Base-by-base conservation (phyloP, 2,888 invertebrate species). In the Proisotoma minuta region DNA sequence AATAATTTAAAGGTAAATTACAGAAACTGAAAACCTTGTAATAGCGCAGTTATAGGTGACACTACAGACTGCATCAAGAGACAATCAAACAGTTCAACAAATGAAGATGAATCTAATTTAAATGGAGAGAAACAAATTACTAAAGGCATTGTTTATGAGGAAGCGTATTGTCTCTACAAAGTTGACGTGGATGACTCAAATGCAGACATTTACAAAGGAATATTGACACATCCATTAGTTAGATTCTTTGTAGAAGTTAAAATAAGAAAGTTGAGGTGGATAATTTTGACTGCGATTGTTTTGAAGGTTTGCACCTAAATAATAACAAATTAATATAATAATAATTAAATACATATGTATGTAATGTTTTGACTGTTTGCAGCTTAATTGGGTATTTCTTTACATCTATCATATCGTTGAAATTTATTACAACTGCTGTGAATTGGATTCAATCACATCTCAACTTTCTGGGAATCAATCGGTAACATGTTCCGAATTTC, bases 341-440 rank as follows among this genome's bases (percentile, higher is more conserved):
- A 8, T 34, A 3, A 28, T 22, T 29, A 1, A 22, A 39, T 5
- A 12, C 24, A 1, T 15, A 24, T 39, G 18, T 20, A 54, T 26
- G 5, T 29, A 12, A 39, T 34, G 24, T 39, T 56, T 15, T 5
- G 34, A 18, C 8, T 23, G 12, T 43, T 57, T 23, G 18, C 50
- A 51, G 3, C 40, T 8, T 12, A 27, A 18, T 23, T 62, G 61
- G 61, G 34, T 62, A 15, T 27, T 39, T 10, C 15, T 57, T 1
- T 62, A 62, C 47, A 40, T 57, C 18, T 62, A 52, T 51, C 51
- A 57, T 29, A 57, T 43, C 2, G n/a, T 62, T 40, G 61, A 57
- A 10, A 27, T 52, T 10, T 62, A 62, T 24, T 62, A 51, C 12
- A 28, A 40, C 10, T 57, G 52, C 15, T 57, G 61, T 29, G 56